Base-by-base conservation (phyloP, 2,888 invertebrate species). In the Ennomos quercinarius region DNA sequence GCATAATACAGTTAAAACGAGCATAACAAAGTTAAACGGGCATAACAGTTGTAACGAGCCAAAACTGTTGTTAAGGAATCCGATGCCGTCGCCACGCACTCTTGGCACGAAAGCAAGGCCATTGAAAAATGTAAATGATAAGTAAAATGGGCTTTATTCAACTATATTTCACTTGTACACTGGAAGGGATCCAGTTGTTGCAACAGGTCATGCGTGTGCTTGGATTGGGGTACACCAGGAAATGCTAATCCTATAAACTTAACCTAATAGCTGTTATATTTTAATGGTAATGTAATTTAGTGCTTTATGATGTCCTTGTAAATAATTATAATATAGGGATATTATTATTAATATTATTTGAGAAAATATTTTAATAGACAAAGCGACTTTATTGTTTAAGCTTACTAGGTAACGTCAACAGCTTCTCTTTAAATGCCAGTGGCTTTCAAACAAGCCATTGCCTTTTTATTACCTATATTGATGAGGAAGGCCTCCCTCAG, bases 81-180 rank as follows among this genome's bases (percentile, higher is more conserved):
- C 67, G 66, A 76, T 77, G 80, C 38, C 53, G 49, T 59, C 59
- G 59, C 59, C 62, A 70, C 64, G 64, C 83, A 80, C 78, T 78
- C 78, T 89, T 91, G 91, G 91, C 90, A 91, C 77, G 72, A 73
- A 70, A 76, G 63, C 70, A 68, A 68, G 73, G 81, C 68, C 79
- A 91, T 91, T 91, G 91, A 91, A 91, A 92, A 91, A 91, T 91
- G 85, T 90, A 87, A 91, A 92, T 91, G 89, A 87, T 90, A 91
- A 90, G 80, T 86, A 78, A 79, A 80, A 80, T 76, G 83, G 61
- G 68, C 80, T 86, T 87, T 89, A 87, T 87, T 86, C 85, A 82
- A 85, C 83, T 83, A 82, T 89, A 87, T 84, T 46, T 57, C 61
- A 61, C 48, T 40, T 40, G n/a, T 53, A 59, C 42, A 52, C 56